Evolutionary conservation across 2,888 invertebrate genomes (phyloP).

Genomic region (Hydriomena furcata): DNA sequence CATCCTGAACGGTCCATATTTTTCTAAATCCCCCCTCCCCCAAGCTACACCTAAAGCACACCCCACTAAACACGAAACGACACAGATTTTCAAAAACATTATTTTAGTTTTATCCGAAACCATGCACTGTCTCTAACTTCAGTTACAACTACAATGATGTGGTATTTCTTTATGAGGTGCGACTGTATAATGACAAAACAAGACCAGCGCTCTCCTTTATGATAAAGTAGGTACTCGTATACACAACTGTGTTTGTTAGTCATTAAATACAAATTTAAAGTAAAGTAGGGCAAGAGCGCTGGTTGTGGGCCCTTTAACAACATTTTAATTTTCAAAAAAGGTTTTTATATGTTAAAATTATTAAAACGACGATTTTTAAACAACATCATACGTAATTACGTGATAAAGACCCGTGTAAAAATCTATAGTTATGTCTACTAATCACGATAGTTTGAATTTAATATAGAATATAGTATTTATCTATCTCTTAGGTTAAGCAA

Average conservation of each 20-base stretch:
- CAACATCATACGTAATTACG: too few relatives aligned
- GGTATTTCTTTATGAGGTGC: slow-evolving; percentile 11
- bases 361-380: too few relatives aligned
- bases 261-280: slow-evolving; percentile 4
- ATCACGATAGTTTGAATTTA: too few relatives aligned
- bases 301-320: too few relatives aligned
- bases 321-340: too few relatives aligned
- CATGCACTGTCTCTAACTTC: background rate
- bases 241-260: background rate
- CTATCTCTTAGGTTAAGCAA: too few relatives aligned
- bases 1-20: slow-evolving; percentile 67
- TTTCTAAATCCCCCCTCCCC: slow-evolving; percentile 66
- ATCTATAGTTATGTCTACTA: too few relatives aligned
- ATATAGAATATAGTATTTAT: too few relatives aligned
- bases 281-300: too few relatives aligned
- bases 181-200: slow-evolving; percentile 11
- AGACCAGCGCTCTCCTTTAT: slow-evolving; percentile 13
- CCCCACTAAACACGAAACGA: slow-evolving; percentile 39
- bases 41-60: slow-evolving; percentile 39
- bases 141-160: background rate
- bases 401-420: too few relatives aligned
- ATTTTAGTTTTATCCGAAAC: slow-evolving; percentile 14
- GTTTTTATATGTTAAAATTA: too few relatives aligned
- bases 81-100: slow-evolving; percentile 35
- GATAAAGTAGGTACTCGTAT: background rate